Evolutionary conservation across 1,140 invertebrate species (phyloP), one percentile per base, ranked within the genome.

Genomic region (Hylyphantes graminicola): DNA sequence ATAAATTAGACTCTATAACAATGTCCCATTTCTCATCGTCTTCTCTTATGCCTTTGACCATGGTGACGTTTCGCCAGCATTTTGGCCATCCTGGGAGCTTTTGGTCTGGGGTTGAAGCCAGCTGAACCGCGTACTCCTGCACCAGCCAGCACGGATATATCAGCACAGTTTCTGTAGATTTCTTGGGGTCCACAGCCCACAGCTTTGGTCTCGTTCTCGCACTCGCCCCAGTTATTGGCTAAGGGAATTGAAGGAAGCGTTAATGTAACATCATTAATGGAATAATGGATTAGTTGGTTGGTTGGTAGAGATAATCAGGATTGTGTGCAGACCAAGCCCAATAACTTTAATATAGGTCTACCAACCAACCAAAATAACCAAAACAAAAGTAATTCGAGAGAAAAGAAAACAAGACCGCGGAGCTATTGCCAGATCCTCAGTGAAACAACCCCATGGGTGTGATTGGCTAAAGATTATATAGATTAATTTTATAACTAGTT

Each of bases 121-220:
- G 73, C 73, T 0, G 61, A 68, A 0, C 82, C 82, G 51, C 82
- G 35, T 0, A 84, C 15, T 5, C 82, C 82, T 0, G 73, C 82
- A 5, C 82, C 82, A 3, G 73, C 53, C 0, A 84, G n/a, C 3
- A 84, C 64, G 2, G 83, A 70, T 17, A 89, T 85, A 74, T 89
- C 88, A 0, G 87, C 87, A 50, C 88, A 89, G 64, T 86, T 86
- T 11, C 87, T 82, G 65, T 88, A 89, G 8, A 88, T 87, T 85
- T 89, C 89, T 77, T 89, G 89, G n/a, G 85, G 86, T 7, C 89
- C 89, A 81, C 89, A 89, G 10, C 89, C 89, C 15, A 35, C 85
- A 35, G 86, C 87, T 10, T 84, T 84, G 0, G 87, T 87, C 8
- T 93, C 94, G 87, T 95, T 93, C 35, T 90, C 91, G 87, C 94